Evolutionary conservation across 2,888 invertebrate species (phyloP), one percentile per base, ranked within the genome.

Genomic region (Eristalis tenax): DNA sequence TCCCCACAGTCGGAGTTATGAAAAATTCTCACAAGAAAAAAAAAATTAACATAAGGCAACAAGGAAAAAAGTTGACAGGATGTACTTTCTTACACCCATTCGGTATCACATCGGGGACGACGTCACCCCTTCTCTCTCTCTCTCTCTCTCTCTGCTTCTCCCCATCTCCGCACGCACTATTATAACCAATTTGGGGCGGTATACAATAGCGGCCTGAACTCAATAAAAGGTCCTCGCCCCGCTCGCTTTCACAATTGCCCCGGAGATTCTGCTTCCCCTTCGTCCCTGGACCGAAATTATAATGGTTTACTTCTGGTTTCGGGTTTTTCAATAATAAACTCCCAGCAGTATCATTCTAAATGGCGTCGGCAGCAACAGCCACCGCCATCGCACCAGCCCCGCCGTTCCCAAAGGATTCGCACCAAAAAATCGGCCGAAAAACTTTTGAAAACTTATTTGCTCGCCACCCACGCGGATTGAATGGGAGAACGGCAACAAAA

Each of bases 291-390:
- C 40, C 15, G 68, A 56, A 50, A 75, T 79, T 75, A 79, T 86
- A 82, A 86, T 79, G 86, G 82, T 75, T 79, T 79, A 86, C 86
- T 86, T 86, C 71, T 75, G 78, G 82, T 82, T 75, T 79, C 73
- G 73, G 81, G 81, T 73, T 82, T 86, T 82, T 82, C 82, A 86
- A 82, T 82, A 86, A 86, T 82, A 86, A 86, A 86, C 78, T 79
- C 78, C 82, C 63, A 35, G 38, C 70, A 70, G 78, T 70, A 81
- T 70, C 81, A 77, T 77, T 85, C 43, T 18, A 40, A 80, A 50
- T 18, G 18, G 50, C 50, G 13, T n/a, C 43, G n/a, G 57, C 57
- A 11, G 70, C 63, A 35, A 61, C 59, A 56, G 74, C 69, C 71
- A 65, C 73, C 77, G 66, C 77, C 77, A 68, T 70, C 73, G 57